Evolutionary conservation across 2,797 vertebrate species (phyloP), one percentile per base, ranked within the genome.

Genomic region (Acanthurus tractus): DNA sequence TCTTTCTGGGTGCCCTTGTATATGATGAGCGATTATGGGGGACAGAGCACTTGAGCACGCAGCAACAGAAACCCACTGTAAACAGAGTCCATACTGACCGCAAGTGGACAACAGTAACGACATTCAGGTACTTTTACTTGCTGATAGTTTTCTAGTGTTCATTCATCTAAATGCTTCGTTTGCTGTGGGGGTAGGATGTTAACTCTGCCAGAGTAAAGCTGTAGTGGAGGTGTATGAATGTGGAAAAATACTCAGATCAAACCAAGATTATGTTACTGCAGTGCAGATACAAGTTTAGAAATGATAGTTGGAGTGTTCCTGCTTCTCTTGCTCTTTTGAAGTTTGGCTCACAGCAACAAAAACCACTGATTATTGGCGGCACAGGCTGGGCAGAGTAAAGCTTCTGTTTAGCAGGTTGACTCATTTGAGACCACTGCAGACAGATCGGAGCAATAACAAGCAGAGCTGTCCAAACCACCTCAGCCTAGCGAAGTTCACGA

Each of bases 21-120:
- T 66, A 44, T 18, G 45, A 67, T 13, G 80, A 56, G 49, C 54
- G 64, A 56, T 78, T 70, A 78, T 42, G 50, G 53, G 61, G 54
- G 15, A 44, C 22, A 1, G 18, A 59, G 44, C 44, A 38, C 56
- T 69, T 50, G n/a, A 63, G 23, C 29, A 3, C 54, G 62, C 45
- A 38, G 61, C 59, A 29, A 23, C 23, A 52, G 63, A 48, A 48
- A 42, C 40, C 18, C 65, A 15, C 5, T 48, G 61, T 2, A 5
- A 61, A 63, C n/a, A 20, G 15, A 40, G 20, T 8, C n/a, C 42
- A 1, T 9, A 17, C 40, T 63, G 53, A 45, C 34, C 10, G 25
- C 4, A 34, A 34, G 20, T 44, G 14, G 55, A 40, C 13, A 13
- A 4, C 70, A 57, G 59, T 20, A 11, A 52, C 22, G 8, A 2